Evolutionary conservation across 2,797 vertebrate genomes (phyloP), one percentile per base, ranked within the genome.

Genomic region (Sebastes steindachneri): DNA sequence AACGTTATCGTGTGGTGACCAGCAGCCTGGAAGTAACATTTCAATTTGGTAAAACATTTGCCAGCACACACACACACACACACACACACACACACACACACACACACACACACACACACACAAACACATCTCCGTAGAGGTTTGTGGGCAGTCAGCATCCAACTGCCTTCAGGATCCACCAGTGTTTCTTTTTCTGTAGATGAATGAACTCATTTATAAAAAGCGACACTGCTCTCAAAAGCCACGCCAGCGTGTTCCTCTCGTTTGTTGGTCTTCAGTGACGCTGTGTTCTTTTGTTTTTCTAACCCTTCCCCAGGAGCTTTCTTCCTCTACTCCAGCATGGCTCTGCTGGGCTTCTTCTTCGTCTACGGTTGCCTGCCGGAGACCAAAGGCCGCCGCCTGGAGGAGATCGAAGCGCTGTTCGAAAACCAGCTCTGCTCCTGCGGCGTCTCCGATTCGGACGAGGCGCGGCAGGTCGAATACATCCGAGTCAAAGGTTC

Each of bases 401-500:
- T 99, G 85, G 99, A 99, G 93, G 98, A 99, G 95, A 98, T 99
- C 9, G 98, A 99, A 80, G 96, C 97, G 7, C 94, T 99, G 89
- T 99, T 99, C 80, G 97, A 99, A 88, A 97, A 91, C 93, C 96
- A 94, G 87, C 96, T 99, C 4, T 99, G 98, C 89, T 98, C 97
- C 3, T 99, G 98, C 84, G 98, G 99, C 57, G 93, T 95, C 73
- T 94, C 97, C 0, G 98, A 99, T 90, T 97, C 98, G 3, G 99
- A 99, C 80, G 98, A 99, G 87, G 98, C 96, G 11, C 96, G 98
- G 79, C 99, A 99, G 83, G 97, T 99, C 3, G 99, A 99, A 92
- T 99, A 99, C 91, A 99, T 99, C 90, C 96, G 98, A 66, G 99
- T 99, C 85, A 99, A 99, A 94, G 99, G 99, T 83, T 99, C 97